Conservation (phyloP, 1,140 invertebrate species). For the Eurosta solidaginis region DNA sequence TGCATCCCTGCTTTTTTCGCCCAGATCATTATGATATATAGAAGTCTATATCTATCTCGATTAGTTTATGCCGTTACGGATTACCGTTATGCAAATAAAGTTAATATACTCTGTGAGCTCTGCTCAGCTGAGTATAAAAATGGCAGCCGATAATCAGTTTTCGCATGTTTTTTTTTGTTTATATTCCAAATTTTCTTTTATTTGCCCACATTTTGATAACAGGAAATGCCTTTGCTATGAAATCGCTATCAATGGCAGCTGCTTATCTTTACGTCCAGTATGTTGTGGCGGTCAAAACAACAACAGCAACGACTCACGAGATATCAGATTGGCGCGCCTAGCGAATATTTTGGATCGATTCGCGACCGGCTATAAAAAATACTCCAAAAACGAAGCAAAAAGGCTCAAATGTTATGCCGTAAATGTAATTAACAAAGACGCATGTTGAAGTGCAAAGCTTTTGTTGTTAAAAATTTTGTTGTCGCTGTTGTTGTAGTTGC, state of each 20-base stretch:
- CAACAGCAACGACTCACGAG: background rate
- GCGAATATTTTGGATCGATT: background rate
- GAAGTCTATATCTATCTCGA: too few relatives aligned
- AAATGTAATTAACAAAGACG: constrained; percentile 5
- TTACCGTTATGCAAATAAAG: too few relatives aligned
- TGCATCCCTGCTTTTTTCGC: too few relatives aligned
- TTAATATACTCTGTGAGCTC: too few relatives aligned
- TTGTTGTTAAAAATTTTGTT: background rate
- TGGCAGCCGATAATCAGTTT: too few relatives aligned
- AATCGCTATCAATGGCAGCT: background rate
- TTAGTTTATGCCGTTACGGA: too few relatives aligned
- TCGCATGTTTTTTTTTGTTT: too few relatives aligned
- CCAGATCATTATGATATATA: too few relatives aligned
- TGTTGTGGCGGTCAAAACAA: background rate
- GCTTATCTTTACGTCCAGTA: background rate
- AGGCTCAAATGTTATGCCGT: background rate
- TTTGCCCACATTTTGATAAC: background rate
- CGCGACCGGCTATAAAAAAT: background rate
- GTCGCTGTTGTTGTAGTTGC: background rate
- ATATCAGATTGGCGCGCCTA: background rate
- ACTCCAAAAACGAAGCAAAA: background rate
- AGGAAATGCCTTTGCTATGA: background rate
- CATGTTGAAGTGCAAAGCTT: background rate
- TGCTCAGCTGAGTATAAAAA: too few relatives aligned
- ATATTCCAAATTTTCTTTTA: too few relatives aligned